These are phyloP conservation scores for Schizotus pectinicornis DNA, from an alignment of 2,888 invertebrate species.

Conservation along the genomic window DNA sequence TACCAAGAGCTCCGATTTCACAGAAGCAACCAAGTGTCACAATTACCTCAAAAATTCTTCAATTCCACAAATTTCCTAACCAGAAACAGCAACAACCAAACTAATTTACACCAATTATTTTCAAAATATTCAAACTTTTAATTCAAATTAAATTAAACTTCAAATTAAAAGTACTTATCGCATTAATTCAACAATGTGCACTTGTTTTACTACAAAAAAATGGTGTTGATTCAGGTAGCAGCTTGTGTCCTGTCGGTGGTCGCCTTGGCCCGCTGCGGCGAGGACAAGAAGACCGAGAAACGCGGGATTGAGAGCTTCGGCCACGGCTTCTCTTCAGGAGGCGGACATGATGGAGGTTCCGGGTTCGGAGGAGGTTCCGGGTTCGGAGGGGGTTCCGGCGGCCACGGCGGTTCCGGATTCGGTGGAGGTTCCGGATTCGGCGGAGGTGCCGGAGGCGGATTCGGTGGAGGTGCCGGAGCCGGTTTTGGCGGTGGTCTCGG, in stretches of 20 bases:
- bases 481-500: conserved; percentile 16
- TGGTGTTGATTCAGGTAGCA: conserved; percentile 12
- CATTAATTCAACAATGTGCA: too few relatives aligned
- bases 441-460: conserved; percentile 15
- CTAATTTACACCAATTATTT: too few relatives aligned
- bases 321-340: conserved; percentile 16
- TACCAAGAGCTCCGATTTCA: too few relatives aligned
- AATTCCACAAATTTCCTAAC: too few relatives aligned
- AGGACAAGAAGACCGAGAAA: conserved; percentile 24
- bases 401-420: conserved; percentile 8
- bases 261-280: conserved; percentile 3
- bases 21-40: too few relatives aligned
- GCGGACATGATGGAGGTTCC: conserved; percentile 12
- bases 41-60: too few relatives aligned
- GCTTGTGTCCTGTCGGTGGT: conserved; percentile 11
- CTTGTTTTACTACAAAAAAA: too few relatives aligned
- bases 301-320: conserved; percentile 28
- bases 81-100: too few relatives aligned
- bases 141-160: too few relatives aligned
- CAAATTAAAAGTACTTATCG: too few relatives aligned
- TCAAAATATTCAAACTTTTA: too few relatives aligned
- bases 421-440: conserved; percentile 11
- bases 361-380: conserved; percentile 1
- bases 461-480: conserved; percentile 18
- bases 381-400: background rate